A percentile compares a stretch with the other conserved stretches of the same genome.
phyloP scores from a whole-genome alignment of 2,888 invertebrate genomes.

The Peribatodes rhomboidaria region DNA sequence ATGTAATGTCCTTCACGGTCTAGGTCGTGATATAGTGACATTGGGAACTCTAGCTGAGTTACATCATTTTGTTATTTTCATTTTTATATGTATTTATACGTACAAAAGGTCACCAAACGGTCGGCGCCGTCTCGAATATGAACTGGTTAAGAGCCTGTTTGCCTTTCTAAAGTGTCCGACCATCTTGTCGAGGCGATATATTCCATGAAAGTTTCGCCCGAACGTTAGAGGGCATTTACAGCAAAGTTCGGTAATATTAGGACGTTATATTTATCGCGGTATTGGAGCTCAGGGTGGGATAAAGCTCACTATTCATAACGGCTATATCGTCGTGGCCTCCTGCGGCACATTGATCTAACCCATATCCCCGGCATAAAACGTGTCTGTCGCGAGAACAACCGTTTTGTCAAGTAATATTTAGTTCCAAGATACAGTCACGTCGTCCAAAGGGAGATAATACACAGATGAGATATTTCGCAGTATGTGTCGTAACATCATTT shows the following conservation, averaged over 20 bases:
- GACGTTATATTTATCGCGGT: conserved; percentile 41
- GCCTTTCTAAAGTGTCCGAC: conserved; percentile 40
- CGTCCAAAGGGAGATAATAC: conserved; percentile 45
- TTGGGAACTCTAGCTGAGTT: conserved; percentile 34
- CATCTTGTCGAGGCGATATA: conserved; percentile 33
- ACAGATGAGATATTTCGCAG: conserved; percentile 35
- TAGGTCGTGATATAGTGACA: conserved; percentile 56
- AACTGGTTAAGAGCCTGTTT: conserved; percentile 42
- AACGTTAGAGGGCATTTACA: conserved; percentile 38
- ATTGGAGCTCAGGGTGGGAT: conserved; percentile 41
- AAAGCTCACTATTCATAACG: conserved; percentile 58
- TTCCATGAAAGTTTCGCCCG: conserved; percentile 36
- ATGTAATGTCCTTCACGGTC: conserved; percentile 58
- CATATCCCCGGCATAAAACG: conserved; percentile 58
- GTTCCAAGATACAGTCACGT: conserved; percentile 52
- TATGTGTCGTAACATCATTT: conserved; percentile 15
- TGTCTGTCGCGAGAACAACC: conserved; percentile 50
- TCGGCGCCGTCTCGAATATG: conserved; percentile 38
- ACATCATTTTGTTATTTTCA: conserved; percentile 38
- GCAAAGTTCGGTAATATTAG: conserved; percentile 37
- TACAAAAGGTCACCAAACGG: conserved; percentile 45
- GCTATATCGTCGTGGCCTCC: conserved; percentile 54
- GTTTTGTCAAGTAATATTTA: conserved; percentile 59
- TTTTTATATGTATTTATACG: conserved; percentile 30
- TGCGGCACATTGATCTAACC: conserved; percentile 54